Evolutionary conservation across 2,113 vertebrate species (phyloP), one percentile per base, ranked within the genome.

Genomic region (Hippolais icterina): DNA sequence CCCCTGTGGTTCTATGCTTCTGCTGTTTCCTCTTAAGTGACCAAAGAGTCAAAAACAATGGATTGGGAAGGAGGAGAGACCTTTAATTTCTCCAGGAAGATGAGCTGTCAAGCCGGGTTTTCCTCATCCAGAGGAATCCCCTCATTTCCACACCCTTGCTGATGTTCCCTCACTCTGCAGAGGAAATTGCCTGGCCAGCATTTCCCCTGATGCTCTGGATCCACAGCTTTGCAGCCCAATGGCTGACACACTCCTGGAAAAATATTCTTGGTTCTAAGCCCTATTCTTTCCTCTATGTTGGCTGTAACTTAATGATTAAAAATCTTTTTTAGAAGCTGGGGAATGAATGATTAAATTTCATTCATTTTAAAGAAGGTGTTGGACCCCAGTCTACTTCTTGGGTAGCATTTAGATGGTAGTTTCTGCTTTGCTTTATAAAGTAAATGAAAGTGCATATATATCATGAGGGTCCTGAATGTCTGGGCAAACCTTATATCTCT

Each of bases 221-320:
- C 35, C 2, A 2, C 19, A 53, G 29, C 35, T 49, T 19, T 57
- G 39, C 37, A 66, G 18, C 15, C 31, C 0, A 0, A 13, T 4
- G 42, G 10, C 12, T 63, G n/a, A 7, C 20, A 42, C 0, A 0
- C 6, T 37, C 39, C 39, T 69, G 33, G 12, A 39, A 50, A 16
- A 44, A 33, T 5, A 9, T 31, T 42, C 9, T 9, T 59, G 25
- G 8, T 37, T 53, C 39, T 57, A 11, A 49, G 44, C 7, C 6
- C 25, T 27, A 1, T 8, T 57, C 15, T 22, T 18, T 11, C 25
- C 8, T 59, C 39, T 46, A 0, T 46, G 11, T 16, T 37, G 8
- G 18, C 24, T 53, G 3, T 37, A 57, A 53, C 16, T 22, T 28
- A 8, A 23, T 10, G 5, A 29, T 35, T 39, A 50, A 28, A 50